Base-by-base conservation (phyloP, 1,140 invertebrate species). In the Anthonomus grandis region DNA sequence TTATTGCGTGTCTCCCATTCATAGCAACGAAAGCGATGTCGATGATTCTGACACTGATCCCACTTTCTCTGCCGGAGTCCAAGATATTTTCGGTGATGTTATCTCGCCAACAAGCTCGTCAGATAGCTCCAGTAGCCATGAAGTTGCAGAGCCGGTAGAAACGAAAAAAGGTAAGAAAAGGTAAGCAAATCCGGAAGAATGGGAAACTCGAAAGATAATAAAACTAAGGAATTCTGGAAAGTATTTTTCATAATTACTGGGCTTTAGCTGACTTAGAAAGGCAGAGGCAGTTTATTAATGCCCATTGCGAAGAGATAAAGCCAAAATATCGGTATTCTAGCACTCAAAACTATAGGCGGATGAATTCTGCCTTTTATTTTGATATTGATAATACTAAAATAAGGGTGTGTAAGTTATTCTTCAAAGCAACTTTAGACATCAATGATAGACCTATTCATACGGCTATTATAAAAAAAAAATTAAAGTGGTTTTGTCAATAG, bases 241-340 rank as follows among this genome's bases (percentile, higher is more conserved):
- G n/a, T n/a, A n/a, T n/a, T n/a, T n/a, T n/a, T n/a, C n/a, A n/a
- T n/a, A n/a, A n/a, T n/a, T 60, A 60, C 17, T 60, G 51, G 52
- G 21, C 10, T 24, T 34, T 60, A 12, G 52, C 41, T 13, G 27
- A 56, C 22, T 22, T 60, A 19, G 15, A 60, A 21, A 50, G 46
- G 4, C 53, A 57, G 18, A 36, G 48, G n/a, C 0, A 60, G 13
- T 60, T 56, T 37, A 34, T 61, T 34, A 10, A 18, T 15, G 18
- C 22, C 4, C 22, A 44, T 24, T 37, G 23, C n/a, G 24, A 46
- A n/a, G 12, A 36, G 19, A 53, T 54, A n/a, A 54, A 54, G 21
- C 59, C 55, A 21, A 59, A 62, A 51, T 62, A 63, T 36, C 19
- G 60, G 23, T 59, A 52, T 36, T 15, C 34, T n/a, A 53, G n/a